Percentiles rank a stretch among this genome's conserved stretches.
Conservation (phyloP, 2,888 invertebrate species). For the Lasius fuliginosus region DNA sequence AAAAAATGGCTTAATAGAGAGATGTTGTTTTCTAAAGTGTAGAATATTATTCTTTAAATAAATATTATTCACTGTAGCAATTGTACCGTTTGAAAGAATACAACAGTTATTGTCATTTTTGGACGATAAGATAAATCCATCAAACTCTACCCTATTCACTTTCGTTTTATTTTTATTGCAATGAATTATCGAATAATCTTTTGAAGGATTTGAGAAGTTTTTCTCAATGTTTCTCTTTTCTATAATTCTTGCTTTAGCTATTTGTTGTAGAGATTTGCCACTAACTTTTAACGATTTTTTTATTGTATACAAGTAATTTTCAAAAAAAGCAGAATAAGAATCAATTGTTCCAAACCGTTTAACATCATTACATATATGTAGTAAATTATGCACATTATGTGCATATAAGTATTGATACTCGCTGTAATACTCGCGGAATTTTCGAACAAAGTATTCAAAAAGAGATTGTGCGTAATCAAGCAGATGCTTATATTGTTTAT, state of each 20-base stretch:
- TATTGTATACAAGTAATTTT: slow-evolving; percentile 18
- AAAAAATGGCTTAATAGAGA: slow-evolving; percentile 19
- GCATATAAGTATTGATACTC: slow-evolving; percentile 27
- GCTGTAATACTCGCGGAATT: slow-evolving; percentile 18
- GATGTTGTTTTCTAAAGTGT: slow-evolving; percentile 8
- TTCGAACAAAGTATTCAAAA: slow-evolving; percentile 14
- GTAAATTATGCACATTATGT: slow-evolving; percentile 4
- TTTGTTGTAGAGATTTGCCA: neutral
- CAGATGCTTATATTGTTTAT: slow-evolving; percentile 24
- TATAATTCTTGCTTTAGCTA: slow-evolving; percentile 14
- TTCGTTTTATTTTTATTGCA: neutral
- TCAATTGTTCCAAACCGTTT: neutral
- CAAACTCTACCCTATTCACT: neutral
- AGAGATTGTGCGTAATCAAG: slow-evolving; percentile 14
- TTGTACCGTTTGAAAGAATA: neutral
- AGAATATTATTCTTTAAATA: slow-evolving; percentile 10
- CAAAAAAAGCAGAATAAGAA: slow-evolving; percentile 15
- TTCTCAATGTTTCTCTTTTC: neutral
- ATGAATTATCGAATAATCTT: slow-evolving; percentile 4
- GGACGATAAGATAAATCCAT: neutral
- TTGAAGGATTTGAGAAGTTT: neutral
- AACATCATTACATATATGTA: slow-evolving; percentile 1
- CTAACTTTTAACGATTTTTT: slow-evolving; percentile 7
- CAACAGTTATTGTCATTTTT: neutral
- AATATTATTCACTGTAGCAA: slow-evolving; percentile 12